Percentiles rank a stretch among this genome's conserved stretches.
These are phyloP conservation scores for Acropora yongei DNA, from an alignment of 64 coral and sea anemone genomes.

Conservation along the genomic window DNA sequence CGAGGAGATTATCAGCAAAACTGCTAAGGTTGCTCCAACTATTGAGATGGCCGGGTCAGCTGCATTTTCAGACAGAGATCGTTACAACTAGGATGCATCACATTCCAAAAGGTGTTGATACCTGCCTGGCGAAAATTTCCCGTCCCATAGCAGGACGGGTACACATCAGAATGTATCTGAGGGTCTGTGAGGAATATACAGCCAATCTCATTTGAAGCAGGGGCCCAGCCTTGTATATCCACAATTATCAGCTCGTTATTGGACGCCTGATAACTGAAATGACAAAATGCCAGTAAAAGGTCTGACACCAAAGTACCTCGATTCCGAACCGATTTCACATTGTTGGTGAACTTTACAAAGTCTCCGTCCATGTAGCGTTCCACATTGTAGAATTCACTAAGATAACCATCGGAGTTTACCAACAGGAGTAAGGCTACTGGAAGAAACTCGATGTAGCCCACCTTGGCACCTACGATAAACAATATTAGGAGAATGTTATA, in stretches of 20 bases:
- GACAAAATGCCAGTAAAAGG: constrained; percentile 87
- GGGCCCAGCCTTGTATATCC: constrained; percentile 94
- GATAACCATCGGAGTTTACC: constrained; percentile 10
- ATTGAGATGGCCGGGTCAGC: constrained; percentile 56
- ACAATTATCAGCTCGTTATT: constrained; percentile 75
- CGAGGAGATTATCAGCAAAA: too few relatives aligned
- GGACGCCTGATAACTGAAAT: constrained; percentile 90
- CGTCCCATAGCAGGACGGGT: constrained; percentile 91
- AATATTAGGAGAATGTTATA: too few relatives aligned
- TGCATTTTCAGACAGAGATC: constrained; percentile 71
- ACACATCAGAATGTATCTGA: constrained; percentile 88
- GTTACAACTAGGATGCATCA: constrained; percentile 91
- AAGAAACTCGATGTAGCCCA: constrained; percentile 88
- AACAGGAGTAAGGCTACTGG: constrained; percentile 87
- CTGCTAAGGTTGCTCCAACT: neutral
- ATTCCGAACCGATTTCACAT: constrained; percentile 59
- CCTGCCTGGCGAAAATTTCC: constrained; percentile 78
- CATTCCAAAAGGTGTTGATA: constrained; percentile 85
- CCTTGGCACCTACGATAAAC: constrained; percentile 62
- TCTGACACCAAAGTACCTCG: constrained; percentile 41
- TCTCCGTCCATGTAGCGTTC: constrained; percentile 97
- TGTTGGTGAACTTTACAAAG: constrained; percentile 96
- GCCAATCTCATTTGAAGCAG: constrained; percentile 45
- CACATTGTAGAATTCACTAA: constrained; percentile 78
- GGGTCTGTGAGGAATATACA: constrained; percentile 96